Conservation (phyloP, 2,797 vertebrate genomes). For the Onychomys arenicola region DNA sequence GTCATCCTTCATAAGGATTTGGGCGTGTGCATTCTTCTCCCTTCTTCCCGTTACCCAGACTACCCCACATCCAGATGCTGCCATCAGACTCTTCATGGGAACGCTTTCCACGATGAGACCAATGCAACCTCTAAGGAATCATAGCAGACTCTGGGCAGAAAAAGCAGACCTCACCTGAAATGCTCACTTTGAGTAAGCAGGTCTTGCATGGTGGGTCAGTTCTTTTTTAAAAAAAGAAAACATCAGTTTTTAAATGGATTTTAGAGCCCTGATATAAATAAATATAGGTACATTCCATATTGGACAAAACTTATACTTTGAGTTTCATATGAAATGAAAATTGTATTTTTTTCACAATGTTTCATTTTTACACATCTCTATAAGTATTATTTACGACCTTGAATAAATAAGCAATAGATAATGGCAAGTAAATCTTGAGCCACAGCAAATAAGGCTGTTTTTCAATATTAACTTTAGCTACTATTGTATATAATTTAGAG, state of each 20-base stretch:
- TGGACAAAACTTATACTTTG: conserved; percentile 85
- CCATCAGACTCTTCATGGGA: conserved; percentile 66
- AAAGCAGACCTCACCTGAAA: conserved; percentile 72
- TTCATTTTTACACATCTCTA: conserved; percentile 87
- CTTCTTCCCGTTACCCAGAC: conserved; percentile 40
- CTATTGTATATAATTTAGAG: conserved; percentile 89
- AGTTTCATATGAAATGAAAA: conserved; percentile 85
- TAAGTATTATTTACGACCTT: conserved; percentile 85
- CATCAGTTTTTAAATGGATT: conserved; percentile 78
- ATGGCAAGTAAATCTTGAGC: conserved; percentile 83
- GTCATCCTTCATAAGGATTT: conserved; percentile 89
- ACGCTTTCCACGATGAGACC: conserved; percentile 57
- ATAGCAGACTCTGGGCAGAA: conserved; percentile 63
- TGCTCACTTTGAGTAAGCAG: conserved; percentile 75
- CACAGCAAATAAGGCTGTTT: conserved; percentile 85
- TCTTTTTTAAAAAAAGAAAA: conserved; percentile 77
- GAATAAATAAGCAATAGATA: conserved; percentile 90
- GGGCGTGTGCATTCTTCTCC: conserved; percentile 76
- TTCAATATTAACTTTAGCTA: conserved; percentile 86
- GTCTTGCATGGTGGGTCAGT: conserved; percentile 72
- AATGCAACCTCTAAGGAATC: conserved; percentile 63
- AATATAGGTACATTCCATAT: conserved; percentile 90
- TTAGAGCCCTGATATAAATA: conserved; percentile 83
- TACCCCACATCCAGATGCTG: conserved; percentile 63
- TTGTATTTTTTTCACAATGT: conserved; percentile 86